phyloP scores from a whole-genome alignment of 2,797 vertebrate genomes.

The Jordanella pulchra region DNA sequence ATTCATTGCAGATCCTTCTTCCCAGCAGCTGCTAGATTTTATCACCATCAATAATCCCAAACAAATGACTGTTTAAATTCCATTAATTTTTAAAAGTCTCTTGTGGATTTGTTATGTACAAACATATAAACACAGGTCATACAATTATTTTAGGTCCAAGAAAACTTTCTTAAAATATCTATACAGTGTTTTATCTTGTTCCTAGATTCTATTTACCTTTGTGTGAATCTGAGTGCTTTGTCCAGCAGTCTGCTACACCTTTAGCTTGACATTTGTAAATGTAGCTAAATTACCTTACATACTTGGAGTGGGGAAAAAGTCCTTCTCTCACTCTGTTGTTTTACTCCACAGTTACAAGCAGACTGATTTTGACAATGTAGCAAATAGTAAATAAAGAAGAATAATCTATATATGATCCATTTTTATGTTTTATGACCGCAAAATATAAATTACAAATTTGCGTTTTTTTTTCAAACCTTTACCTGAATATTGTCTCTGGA shows the following conservation, averaged over 20 bases:
- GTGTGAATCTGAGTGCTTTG: too few species aligned
- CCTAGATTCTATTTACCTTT: too few species aligned
- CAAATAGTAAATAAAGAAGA: not conserved
- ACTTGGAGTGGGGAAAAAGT: conserved; percentile 58
- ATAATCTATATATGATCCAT: not conserved
- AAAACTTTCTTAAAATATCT: too few species aligned
- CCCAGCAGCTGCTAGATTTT: too few species aligned
- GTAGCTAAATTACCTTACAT: conserved; percentile 55
- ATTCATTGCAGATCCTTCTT: too few species aligned
- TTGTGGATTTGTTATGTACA: too few species aligned
- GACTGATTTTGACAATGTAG: conserved; percentile 15
- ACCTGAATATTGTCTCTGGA: not conserved
- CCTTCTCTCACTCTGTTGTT: conserved; percentile 14
- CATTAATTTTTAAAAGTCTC: too few species aligned
- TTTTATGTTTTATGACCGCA: not conserved
- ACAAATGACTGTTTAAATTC: too few species aligned
- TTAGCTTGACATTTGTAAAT: conserved; percentile 76
- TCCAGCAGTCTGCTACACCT: conserved; percentile 6
- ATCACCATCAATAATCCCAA: too few species aligned
- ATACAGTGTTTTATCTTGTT: too few species aligned
- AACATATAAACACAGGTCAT: too few species aligned
- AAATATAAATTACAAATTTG: not conserved
- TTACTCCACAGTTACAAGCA: conserved; percentile 11
- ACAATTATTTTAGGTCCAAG: too few species aligned
- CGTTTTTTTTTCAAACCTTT: not conserved